Evolutionary conservation across 2,797 vertebrate species (phyloP), one percentile per base, ranked within the genome.

Genomic region (Eidolon dupreanum): DNA sequence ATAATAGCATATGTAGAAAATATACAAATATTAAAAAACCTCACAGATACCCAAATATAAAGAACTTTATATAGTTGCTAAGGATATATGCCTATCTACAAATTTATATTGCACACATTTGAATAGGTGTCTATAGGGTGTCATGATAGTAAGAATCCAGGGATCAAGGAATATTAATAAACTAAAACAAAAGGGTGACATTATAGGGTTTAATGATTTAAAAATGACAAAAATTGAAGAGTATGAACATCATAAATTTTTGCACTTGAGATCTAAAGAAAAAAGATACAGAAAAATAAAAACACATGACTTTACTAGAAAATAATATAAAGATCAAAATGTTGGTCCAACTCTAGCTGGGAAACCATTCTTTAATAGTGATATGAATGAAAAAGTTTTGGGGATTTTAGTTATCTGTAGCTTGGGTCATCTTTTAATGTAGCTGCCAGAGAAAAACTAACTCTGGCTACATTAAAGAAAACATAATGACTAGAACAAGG

Each of bases 261-360:
- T 79, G 22, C 7, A 84, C 36, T 53, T 74, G 68, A 73, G 8
- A 6, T 88, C 4, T 31, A 92, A n/a, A 59, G 22, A 17, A 31
- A 74, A 91, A 41, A 59, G 20, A 75, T n/a, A 57, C 1, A 51
- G 17, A 51, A 31, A 91, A 49, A 68, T 17, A 71, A 81, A 75
- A 88, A 33, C 31, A 55, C 95, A 63, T 31, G 6, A 51, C 75
- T 87, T 68, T 53, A 65, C 13, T 73, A 36, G 13, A 88, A 92
- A 88, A 91, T 85, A 85, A 63, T 43, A 82, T 33, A 85, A 84
- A 92, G 24, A 6, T 31, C 61, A 26, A 93, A 89, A 81, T 73
- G 10, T 78, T 74, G 28, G 28, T 88, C 84, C 19, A 94, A 33
- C 55, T 70, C 8, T 82, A 73, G 26, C 31, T 85, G 68, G 61